Evolutionary conservation across 2,113 vertebrate species (phyloP).

Genomic region (Trachemys scripta): DNA sequence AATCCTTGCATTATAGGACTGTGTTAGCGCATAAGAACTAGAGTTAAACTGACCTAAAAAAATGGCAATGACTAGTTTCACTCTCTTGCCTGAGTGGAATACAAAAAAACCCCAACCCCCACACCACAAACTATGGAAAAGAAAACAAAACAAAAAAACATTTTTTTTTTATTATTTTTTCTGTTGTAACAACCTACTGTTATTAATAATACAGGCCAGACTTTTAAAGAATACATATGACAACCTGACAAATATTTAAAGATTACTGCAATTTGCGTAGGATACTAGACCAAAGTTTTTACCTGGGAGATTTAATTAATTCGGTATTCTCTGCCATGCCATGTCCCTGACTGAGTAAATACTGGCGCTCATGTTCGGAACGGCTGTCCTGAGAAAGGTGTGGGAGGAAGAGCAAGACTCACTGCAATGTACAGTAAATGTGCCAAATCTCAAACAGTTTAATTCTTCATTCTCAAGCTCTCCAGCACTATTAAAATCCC

Average conservation of each 20-base stretch:
- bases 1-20: background rate
- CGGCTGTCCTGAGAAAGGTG: constrained; percentile 86
- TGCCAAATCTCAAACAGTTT: background rate
- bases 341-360: constrained; percentile 92
- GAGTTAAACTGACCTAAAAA: background rate
- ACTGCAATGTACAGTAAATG: background rate
- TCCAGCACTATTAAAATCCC: background rate
- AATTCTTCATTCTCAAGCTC: background rate
- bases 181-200: background rate
- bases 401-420: background rate
- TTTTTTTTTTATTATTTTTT: background rate
- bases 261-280: background rate
- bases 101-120: background rate
- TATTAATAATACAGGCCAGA: background rate
- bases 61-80: background rate
- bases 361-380: constrained; percentile 95
- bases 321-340: constrained; percentile 89
- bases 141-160: background rate
- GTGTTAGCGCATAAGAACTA: background rate
- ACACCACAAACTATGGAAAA: background rate
- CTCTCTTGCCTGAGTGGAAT: background rate
- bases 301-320: constrained; percentile 95
- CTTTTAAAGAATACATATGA: background rate
- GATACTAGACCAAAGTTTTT: constrained; percentile 32
- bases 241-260: background rate